Evolutionary conservation across 35 echinoderm and acorn worm genomes (phyloP), one percentile per base, ranked within the genome.

Genomic region (Stichopus chloronotus): DNA sequence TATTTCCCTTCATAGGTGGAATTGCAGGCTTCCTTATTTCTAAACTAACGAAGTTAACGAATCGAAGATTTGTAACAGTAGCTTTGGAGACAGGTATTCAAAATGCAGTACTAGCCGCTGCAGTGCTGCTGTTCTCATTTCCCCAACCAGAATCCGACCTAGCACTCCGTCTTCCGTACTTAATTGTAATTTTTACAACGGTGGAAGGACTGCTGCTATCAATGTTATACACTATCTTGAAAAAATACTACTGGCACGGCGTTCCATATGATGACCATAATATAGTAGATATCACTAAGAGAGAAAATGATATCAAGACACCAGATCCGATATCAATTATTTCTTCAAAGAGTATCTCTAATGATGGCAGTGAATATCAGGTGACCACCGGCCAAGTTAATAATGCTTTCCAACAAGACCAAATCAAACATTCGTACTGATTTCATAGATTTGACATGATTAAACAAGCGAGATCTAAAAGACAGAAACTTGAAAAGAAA

Each of bases 81-180:
- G 87, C 87, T 9, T 72, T 96, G 13, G 95, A 96, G 91, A 96
- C 95, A n/a, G 95, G 95, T 25, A 87, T 92, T 55, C 95, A 96
- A 25, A 96, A 96, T 71, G 16, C 84, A 10, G 23, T 93, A 17
- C 16, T 96, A 12, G 95, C 92, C 3, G 59, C 79, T 7, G 82
- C 87, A 3, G 61, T 96, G 4, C 58, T 93, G 5, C 30, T n/a
- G 19, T 22, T 96, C 14, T 93, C 92, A 0, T 94, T 91, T 69
- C 76, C 86, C 4, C 92, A 96, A 87, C 95, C 95, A 4, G 95
- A 96, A 83, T 79, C 92, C 5, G 95, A 96, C 77, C 80, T 96
- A 1, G 90, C 93, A 23, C 57, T 52, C 2, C 56, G 92, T 14
- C 57, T 96, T 11, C 95, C 95, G 14, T 60, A 93, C 10, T 83